These are phyloP conservation scores for Catotricha subobsoleta DNA, from an alignment of 2,888 invertebrate species.

Conservation along the genomic window DNA sequence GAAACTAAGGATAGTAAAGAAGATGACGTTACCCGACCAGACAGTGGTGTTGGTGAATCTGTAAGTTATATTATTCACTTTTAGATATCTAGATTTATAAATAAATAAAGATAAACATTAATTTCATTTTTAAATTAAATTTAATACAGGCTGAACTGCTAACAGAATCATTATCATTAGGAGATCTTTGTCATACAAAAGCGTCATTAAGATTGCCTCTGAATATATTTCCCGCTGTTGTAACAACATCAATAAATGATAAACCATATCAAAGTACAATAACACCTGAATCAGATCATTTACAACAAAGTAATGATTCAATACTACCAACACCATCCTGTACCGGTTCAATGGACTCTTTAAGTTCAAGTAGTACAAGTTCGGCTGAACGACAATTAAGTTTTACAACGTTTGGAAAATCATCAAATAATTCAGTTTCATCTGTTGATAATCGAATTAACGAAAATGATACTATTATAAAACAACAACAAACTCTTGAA, in stretches of 20 bases:
- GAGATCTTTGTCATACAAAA: constrained; percentile 14
- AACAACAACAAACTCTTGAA: too few species aligned
- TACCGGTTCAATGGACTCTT: constrained; percentile 15
- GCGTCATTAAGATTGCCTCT: constrained; percentile 12
- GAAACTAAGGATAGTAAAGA: constrained; percentile 1
- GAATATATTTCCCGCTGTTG: constrained; percentile 8
- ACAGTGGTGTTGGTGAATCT: constrained; percentile 15
- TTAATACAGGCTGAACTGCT: constrained; percentile 12
- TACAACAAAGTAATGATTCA: constrained; percentile 4
- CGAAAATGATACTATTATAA: not conserved
- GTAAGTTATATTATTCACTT: constrained; percentile 9
- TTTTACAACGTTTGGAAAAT: constrained; percentile 14
- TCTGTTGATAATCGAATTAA: not conserved
- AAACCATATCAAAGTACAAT: not conserved
- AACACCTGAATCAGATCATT: not conserved
- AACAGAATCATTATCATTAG: constrained; percentile 12
- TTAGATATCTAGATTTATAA: not conserved
- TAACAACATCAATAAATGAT: not conserved
- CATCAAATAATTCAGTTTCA: not conserved
- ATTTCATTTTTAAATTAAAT: not conserved
- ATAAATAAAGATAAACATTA: not conserved
- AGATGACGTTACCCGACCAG: constrained; percentile 9
- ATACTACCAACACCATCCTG: constrained; percentile 13
- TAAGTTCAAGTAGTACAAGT: constrained; percentile 14
- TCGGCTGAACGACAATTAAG: constrained; percentile 12